Conservation (phyloP, 2,113 vertebrate genomes). For the Corythaixoides concolor region DNA sequence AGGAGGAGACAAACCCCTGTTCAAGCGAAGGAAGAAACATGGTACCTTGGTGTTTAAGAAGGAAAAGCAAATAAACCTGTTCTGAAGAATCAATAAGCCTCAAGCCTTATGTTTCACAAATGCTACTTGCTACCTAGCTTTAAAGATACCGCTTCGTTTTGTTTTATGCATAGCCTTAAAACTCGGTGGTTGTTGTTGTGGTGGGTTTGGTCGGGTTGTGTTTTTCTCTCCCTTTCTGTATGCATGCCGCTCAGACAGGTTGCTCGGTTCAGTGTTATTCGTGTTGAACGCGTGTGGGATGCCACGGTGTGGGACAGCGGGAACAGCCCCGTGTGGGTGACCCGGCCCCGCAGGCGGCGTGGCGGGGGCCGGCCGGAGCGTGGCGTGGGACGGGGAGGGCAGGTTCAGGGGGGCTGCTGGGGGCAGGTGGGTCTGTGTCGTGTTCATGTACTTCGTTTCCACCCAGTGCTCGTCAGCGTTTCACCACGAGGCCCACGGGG, state of each 20-base stretch:
- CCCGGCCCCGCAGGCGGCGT: background rate
- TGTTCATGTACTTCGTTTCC: conserved; percentile 38
- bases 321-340: background rate
- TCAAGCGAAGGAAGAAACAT: conserved; percentile 77
- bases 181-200: conserved; percentile 49
- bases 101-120: conserved; percentile 95
- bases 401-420: background rate
- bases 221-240: conserved; percentile 65
- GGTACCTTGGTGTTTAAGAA: conserved; percentile 77
- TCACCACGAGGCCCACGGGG: background rate
- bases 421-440: conserved; percentile 36
- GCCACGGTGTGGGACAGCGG: conserved; percentile 49
- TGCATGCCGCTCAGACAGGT: conserved; percentile 79
- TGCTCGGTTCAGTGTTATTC: conserved; percentile 63
- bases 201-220: conserved; percentile 25
- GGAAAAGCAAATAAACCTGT: conserved; percentile 74
- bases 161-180: conserved; percentile 80
- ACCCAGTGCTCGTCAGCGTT: background rate
- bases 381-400: background rate
- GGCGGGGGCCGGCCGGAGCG: background rate
- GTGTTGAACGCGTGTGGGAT: conserved; percentile 70
- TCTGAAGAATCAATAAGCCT: conserved; percentile 86
- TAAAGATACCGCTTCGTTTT: conserved; percentile 85
- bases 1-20: conserved; percentile 65
- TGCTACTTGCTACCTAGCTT: conserved; percentile 87